These are phyloP conservation scores for Brachyhypopomus gauderio DNA, from an alignment of 2,113 vertebrate species.

Conservation along the genomic window DNA sequence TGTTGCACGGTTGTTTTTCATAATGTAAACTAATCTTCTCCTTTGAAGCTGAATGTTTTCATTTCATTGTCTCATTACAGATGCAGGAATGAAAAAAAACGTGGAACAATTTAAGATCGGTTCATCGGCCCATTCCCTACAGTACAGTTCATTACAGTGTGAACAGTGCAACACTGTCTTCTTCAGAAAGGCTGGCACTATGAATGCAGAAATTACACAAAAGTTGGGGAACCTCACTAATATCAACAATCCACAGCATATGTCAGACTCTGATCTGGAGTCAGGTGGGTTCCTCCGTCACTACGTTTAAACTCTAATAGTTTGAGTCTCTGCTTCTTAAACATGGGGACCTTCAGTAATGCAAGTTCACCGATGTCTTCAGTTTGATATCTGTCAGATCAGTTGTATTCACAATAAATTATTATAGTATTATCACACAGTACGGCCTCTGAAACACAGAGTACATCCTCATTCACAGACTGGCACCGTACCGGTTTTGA, in stretches of 20 bases:
- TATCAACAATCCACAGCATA: not conserved
- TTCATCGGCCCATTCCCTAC: too few relatives aligned
- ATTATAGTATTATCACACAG: too few relatives aligned
- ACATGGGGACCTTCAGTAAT: not conserved
- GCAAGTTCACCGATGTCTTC: not conserved
- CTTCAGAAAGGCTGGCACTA: not conserved
- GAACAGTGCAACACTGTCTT: not conserved
- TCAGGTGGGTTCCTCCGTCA: not conserved
- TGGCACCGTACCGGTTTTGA: slow-evolving; percentile 78
- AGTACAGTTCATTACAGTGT: not conserved
- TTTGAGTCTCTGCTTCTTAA: not conserved
- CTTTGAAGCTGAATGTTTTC: not conserved
- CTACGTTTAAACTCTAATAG: not conserved
- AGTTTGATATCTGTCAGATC: not conserved
- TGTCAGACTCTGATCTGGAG: not conserved
- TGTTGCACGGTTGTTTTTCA: not conserved
- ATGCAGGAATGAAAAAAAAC: not conserved
- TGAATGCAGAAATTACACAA: not conserved
- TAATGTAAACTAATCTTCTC: slow-evolving; percentile 3
- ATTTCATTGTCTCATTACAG: not conserved
- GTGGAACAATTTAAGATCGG: too few relatives aligned
- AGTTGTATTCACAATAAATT: not conserved
- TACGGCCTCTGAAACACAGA: too few relatives aligned
- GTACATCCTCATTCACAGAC: not conserved
- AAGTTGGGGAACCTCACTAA: not conserved